A percentile compares a stretch with the other conserved stretches of the same genome.
Conservation (phyloP, 2,113 vertebrate species). For the Podilymbus podiceps region DNA sequence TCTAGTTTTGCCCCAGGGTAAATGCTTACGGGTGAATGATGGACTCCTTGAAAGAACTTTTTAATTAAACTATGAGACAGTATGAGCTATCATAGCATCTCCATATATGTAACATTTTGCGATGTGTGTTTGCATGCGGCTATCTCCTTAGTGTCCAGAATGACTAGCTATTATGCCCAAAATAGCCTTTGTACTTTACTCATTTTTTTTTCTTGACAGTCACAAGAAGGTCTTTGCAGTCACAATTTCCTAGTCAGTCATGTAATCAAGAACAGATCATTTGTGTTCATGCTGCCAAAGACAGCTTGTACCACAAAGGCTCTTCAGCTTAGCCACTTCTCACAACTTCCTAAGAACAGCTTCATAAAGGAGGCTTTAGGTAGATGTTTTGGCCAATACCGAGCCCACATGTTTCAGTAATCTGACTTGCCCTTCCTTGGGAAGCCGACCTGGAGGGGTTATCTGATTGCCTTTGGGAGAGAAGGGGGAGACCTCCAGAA, state of each 20-base stretch:
- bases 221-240: neutral
- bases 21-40: neutral
- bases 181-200: conserved; percentile 41
- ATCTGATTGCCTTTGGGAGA: neutral
- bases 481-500: neutral
- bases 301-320: neutral
- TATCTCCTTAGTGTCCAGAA: conserved; percentile 15
- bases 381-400: neutral
- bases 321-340: neutral
- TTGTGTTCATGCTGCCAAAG: conserved; percentile 17
- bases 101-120: neutral
- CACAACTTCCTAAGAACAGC: neutral
- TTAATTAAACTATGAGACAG: neutral
- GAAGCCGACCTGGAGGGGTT: neutral
- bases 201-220: neutral
- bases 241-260: conserved; percentile 41
- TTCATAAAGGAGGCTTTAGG: neutral
- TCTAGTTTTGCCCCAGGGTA: neutral
- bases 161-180: conserved; percentile 31
- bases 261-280: conserved; percentile 2
- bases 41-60: neutral
- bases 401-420: neutral
- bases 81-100: neutral
- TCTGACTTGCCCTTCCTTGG: neutral
- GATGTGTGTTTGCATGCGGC: neutral